A percentile compares a stretch with the other conserved stretches of the same genome.
phyloP scores from a whole-genome alignment of 2,113 vertebrate genomes.

The Porphyrio hochstetteri region DNA sequence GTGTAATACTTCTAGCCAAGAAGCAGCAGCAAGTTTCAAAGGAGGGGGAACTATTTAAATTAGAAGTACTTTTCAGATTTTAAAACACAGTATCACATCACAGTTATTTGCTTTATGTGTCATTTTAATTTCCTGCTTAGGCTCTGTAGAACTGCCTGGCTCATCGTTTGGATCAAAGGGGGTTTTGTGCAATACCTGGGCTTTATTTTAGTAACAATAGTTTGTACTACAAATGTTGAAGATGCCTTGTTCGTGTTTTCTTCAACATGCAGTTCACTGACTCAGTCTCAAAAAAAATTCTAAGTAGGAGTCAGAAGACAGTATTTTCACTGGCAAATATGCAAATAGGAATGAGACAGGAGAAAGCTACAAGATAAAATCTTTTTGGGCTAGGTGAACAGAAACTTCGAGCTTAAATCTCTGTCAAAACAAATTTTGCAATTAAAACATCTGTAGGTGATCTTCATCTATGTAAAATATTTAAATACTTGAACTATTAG shows the following conservation, averaged over 20 bases:
- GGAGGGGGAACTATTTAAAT: background rate
- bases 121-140: background rate
- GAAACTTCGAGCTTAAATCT: background rate
- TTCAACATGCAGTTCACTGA: conserved; percentile 24
- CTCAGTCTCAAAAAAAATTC: conserved; percentile 6
- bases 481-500: background rate
- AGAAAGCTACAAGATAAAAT: conserved; percentile 2
- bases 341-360: conserved; percentile 8
- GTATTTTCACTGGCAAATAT: conserved; percentile 44
- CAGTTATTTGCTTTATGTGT: background rate
- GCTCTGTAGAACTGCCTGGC: background rate
- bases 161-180: background rate
- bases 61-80: background rate
- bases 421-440: conserved; percentile 13
- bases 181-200: background rate
- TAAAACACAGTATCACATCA: background rate
- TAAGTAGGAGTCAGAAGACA: conserved; percentile 30
- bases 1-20: background rate
- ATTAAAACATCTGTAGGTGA: conserved; percentile 1
- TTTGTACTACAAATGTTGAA: conserved; percentile 14
- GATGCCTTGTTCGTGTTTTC: conserved; percentile 18
- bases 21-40: background rate
- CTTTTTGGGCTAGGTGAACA: conserved; percentile 9
- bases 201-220: background rate
- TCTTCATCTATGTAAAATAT: background rate